Evolutionary conservation across 2,797 vertebrate genomes (phyloP).

Genomic region (Kryptolebias ocellatus): DNA sequence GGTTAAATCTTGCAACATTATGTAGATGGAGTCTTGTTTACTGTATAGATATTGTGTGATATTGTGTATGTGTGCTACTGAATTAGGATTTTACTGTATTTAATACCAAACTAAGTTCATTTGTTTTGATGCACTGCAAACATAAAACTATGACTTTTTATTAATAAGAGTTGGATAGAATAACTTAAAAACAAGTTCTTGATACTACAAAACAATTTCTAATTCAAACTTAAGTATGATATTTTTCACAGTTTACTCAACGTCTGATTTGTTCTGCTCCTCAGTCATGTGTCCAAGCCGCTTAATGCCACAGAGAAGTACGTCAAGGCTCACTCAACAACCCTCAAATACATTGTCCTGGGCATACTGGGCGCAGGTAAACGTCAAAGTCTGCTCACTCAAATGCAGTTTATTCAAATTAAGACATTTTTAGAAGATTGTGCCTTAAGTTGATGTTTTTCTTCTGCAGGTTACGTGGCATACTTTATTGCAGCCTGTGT

Average conservation of each 20-base stretch:
- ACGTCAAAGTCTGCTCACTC: not conserved
- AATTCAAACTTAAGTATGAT: not conserved
- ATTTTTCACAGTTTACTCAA: not conserved
- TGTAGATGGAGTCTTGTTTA: too few relatives aligned
- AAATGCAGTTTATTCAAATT: not conserved
- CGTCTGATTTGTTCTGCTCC: conserved; percentile 45
- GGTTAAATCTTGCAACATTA: too few relatives aligned
- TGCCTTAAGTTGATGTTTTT: not conserved
- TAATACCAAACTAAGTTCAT: not conserved
- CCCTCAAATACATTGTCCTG: conserved; percentile 74
- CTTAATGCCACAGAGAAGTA: conserved; percentile 75
- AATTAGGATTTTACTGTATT: not conserved
- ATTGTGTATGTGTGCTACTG: not conserved
- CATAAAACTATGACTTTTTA: too few relatives aligned
- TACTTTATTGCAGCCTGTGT: conserved; percentile 90
- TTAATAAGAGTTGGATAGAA: not conserved
- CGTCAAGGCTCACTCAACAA: conserved; percentile 75
- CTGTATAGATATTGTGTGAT: too few relatives aligned
- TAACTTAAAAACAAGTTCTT: not conserved
- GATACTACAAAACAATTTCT: not conserved
- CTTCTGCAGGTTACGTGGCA: conserved; percentile 83
- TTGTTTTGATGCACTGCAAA: too few relatives aligned
- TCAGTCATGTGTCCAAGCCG: conserved; percentile 79
- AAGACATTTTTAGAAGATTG: not conserved
- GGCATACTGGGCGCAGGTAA: conserved; percentile 88